Percentiles rank a stretch among this genome's conserved stretches.
phyloP scores from a whole-genome alignment of 2,113 vertebrate genomes.

The Nymphicus hollandicus region DNA sequence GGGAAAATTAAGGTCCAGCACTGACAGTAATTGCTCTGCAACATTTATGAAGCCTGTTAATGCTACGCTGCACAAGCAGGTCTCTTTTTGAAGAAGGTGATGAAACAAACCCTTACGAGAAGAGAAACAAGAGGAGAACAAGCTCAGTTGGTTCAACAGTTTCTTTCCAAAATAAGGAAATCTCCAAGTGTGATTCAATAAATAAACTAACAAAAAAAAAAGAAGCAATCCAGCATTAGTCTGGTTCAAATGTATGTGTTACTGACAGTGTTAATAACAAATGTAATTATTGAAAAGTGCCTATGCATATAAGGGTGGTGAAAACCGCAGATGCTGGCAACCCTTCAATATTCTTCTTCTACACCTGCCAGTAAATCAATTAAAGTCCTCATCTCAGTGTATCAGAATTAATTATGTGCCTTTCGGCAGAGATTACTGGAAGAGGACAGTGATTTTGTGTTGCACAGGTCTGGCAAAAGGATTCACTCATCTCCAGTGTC shows the following conservation, averaged over 20 bases:
- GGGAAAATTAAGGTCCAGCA: not conserved
- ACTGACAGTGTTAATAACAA: not conserved
- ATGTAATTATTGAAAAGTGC: not conserved
- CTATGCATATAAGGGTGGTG: not conserved
- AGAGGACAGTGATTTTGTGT: not conserved
- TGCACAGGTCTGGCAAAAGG: not conserved
- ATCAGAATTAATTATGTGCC: not conserved
- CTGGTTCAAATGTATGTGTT: not conserved
- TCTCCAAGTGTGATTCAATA: not conserved
- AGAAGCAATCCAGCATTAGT: not conserved
- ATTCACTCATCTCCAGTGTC: not conserved
- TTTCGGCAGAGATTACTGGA: not conserved
- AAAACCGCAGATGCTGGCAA: not conserved
- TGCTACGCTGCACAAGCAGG: accelerated
- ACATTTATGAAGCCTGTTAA: not conserved
- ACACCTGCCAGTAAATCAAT: not conserved
- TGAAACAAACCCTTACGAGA: accelerated
- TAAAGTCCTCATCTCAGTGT: not conserved
- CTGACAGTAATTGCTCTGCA: not conserved
- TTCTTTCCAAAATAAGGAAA: not conserved
- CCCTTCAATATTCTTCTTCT: not conserved
- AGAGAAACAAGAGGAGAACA: not conserved
- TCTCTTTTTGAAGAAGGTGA: not conserved
- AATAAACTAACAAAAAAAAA: not conserved
- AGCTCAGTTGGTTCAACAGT: not conserved